These are phyloP conservation scores for Gila orcuttii DNA, from an alignment of 2,113 vertebrate species.

Conservation along the genomic window DNA sequence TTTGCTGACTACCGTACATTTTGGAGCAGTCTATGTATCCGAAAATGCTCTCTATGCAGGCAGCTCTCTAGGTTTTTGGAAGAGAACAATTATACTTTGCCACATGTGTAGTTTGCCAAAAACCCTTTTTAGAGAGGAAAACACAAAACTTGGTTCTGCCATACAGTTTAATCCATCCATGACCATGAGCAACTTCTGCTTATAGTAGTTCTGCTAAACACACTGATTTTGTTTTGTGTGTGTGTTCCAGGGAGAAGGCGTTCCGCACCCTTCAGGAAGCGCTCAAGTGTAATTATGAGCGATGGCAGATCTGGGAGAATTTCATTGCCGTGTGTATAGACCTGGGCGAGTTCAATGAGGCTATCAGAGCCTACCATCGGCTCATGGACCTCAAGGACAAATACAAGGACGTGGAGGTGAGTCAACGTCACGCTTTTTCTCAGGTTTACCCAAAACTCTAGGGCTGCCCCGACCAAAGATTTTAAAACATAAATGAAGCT, in stretches of 20 bases:
- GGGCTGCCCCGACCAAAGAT: too few species aligned
- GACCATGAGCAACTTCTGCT: background rate
- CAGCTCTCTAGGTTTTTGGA: background rate
- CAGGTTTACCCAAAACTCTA: background rate
- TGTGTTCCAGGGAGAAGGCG: constrained; percentile 83
- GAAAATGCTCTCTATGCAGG: background rate
- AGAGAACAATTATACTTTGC: background rate
- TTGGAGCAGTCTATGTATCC: background rate
- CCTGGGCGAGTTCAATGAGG: constrained; percentile 90
- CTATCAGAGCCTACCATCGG: constrained; percentile 92
- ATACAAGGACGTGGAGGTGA: constrained; percentile 93
- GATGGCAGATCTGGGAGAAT: constrained; percentile 99
- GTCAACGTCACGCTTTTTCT: background rate
- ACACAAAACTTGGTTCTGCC: background rate
- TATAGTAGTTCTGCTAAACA: background rate
- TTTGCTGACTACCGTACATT: background rate
- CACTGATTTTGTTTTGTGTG: constrained; percentile 11
- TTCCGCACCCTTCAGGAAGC: constrained; percentile 94
- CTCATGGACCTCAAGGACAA: constrained; percentile 92
- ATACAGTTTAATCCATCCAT: background rate
- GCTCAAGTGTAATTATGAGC: constrained; percentile 95
- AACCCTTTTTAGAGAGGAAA: background rate
- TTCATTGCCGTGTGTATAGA: constrained; percentile 90
- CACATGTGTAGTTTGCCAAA: background rate
- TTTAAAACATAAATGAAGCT: too few species aligned